Base-by-base conservation (phyloP, 2,797 vertebrate genomes). In the Eupleurogrammus muticus region DNA sequence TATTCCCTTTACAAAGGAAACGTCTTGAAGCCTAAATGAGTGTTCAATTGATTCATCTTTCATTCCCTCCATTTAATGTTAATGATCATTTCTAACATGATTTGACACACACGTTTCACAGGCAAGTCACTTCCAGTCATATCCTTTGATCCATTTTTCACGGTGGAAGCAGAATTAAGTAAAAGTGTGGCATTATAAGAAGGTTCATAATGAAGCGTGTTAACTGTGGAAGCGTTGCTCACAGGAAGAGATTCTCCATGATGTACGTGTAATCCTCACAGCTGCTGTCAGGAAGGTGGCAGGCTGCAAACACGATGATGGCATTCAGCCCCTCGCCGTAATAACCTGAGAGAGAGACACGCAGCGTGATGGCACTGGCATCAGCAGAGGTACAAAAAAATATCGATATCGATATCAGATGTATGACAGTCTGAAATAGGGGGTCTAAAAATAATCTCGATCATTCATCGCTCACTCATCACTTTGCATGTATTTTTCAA, bases 191-290 rank as follows among this genome's bases (percentile, higher is more conserved):
- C 0, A 2, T 23, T 23, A 2, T 40, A 6, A 50, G 28, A 28
- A 40, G 6, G 9, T 0, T 13, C 21, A 50, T 50, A 1, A 19
- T 23, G 54, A 19, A 70, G 11, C 4, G 12, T 11, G 21, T 3
- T 42, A 5, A 44, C 5, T 16, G 10, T 49, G 1, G 63, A 48
- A 63, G 10, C 36, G 20, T 32, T 16, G 17, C 95, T 94, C 85
- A 99, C 97, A 99, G 85, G 88, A 99, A 99, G 71, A 99, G 97
- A 63, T 99, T 98, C 86, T 99, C 97, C 96, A 99, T 98, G 92
- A 98, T 96, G 90, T 98, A 97, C 46, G 95, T 93, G 71, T 98
- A 98, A 74, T 98, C 96, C 0, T 97, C 92, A 72, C 95, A 94
- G 90, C 92, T 90, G 80, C 97, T 98, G 90, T 99, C 97, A 0